Base-by-base conservation (phyloP, 1,140 invertebrate species). In the Mylabris phalerata region DNA sequence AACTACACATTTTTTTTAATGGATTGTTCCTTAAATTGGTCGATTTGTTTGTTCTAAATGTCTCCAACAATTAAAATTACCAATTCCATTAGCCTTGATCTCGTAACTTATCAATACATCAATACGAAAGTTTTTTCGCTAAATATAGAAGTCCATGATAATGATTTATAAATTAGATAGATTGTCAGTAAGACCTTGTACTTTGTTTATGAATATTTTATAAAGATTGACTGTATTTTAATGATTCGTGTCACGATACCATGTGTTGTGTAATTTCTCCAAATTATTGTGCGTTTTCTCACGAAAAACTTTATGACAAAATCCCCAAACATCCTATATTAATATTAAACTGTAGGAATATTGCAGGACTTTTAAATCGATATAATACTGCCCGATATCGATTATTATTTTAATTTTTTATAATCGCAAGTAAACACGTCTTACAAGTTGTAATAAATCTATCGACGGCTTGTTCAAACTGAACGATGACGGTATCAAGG, bases 151-250 rank as follows among this genome's bases (percentile, higher is more conserved):
- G 32, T 54, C 27, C 40, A 54, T 54, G 51, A 54, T 32, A 32
- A 54, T 54, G 51, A 32, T 11, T 54, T 54, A 54, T 54, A 46
- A 46, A 54, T 54, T 54, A 54, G 51, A 46, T 45, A 42, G 46
- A 45, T 46, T 54, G 51, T 27, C 51, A 43, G 39, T 32, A 54
- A 54, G 43, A 46, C 42, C 51, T 9, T 38, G 42, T 26, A 42
- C 43, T 54, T 32, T 32, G 32, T 32, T 32, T 54, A 54, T 54
- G 46, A 54, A 54, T 54, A 54, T 44, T 54, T 54, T 38, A 54
- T 38, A 13, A 41, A 45, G 39, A 54, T 54, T 41, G 51, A 54
- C 27, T 3, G 40, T 43, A 45, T 38, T 10, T 19, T 54, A 54
- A 54, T 32, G 51, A 54, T 54, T 54, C 45, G 27, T 26, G 51